Conservation (phyloP, 2,113 vertebrate genomes). For the Actinemys pallida region DNA sequence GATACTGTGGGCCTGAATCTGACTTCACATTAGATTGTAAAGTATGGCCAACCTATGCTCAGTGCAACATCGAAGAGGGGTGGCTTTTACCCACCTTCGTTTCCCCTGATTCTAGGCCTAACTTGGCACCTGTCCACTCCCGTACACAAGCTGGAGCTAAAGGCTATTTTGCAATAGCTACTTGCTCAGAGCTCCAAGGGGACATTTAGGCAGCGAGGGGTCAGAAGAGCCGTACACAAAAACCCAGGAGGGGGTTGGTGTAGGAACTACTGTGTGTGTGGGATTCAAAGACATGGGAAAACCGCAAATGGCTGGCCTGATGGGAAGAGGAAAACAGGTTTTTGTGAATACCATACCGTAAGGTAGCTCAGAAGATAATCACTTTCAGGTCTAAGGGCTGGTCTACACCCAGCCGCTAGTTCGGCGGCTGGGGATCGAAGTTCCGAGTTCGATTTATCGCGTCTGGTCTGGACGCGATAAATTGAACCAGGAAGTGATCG, state of each 20-base stretch:
- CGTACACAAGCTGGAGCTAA: no score
- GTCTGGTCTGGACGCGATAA: no score
- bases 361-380: background rate
- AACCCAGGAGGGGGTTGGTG: fast-evolving
- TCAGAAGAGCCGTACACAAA: fast-evolving
- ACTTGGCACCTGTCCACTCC: no score
- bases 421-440: no score
- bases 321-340: fast-evolving
- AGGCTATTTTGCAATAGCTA: no score
- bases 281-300: background rate
- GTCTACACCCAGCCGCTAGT: no score
- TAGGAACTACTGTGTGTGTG: no score
- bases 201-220: no score
- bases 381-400: background rate
- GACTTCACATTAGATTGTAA: background rate
- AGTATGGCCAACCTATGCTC: fast-evolving
- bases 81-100: fast-evolving
- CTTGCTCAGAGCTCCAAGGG: no score
- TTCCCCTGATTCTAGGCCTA: fast-evolving
- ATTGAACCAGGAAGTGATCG: no score
- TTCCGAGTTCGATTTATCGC: no score
- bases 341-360: fast-evolving
- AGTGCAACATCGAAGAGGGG: fast-evolving
- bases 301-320: fast-evolving
- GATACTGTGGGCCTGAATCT: background rate